phyloP scores from a whole-genome alignment of 2,113 vertebrate genomes.

The Sceloporus tristichus region DNA sequence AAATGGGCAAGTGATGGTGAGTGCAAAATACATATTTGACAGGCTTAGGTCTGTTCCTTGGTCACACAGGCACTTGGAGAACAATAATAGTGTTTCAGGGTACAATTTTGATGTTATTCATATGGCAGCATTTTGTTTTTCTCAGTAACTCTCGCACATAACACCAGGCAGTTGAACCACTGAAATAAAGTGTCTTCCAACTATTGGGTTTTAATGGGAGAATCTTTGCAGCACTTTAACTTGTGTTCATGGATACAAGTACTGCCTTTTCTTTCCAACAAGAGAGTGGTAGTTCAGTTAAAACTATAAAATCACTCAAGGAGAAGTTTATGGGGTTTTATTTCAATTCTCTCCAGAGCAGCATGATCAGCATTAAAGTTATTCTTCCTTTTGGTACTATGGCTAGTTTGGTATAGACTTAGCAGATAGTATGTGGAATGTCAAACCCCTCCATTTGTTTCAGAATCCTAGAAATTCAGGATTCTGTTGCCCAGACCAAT shows the following conservation, averaged over 20 bases:
- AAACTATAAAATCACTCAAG: background rate
- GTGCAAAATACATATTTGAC: conserved; percentile 59
- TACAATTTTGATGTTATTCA: background rate
- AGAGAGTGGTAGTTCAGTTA: background rate
- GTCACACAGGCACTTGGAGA: background rate
- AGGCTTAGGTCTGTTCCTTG: background rate
- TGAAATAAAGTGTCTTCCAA: background rate
- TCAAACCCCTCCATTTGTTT: background rate
- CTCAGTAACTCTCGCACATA: background rate
- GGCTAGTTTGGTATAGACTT: background rate
- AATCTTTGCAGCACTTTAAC: background rate
- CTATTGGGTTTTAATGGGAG: background rate
- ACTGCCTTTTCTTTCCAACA: background rate
- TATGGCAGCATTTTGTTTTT: background rate
- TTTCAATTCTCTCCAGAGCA: background rate
- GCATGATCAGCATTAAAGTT: background rate
- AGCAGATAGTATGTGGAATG: no score
- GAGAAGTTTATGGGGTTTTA: background rate
- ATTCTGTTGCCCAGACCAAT: background rate
- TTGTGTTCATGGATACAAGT: background rate
- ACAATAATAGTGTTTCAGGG: background rate
- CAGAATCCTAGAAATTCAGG: background rate
- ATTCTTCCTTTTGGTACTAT: background rate
- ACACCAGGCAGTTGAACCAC: background rate
- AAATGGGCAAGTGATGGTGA: conserved; percentile 98